Percentiles rank a stretch among this genome's conserved stretches.
Evolutionary conservation across 2,797 vertebrate species (phyloP).

Genomic region (Xenentodon cancila): DNA sequence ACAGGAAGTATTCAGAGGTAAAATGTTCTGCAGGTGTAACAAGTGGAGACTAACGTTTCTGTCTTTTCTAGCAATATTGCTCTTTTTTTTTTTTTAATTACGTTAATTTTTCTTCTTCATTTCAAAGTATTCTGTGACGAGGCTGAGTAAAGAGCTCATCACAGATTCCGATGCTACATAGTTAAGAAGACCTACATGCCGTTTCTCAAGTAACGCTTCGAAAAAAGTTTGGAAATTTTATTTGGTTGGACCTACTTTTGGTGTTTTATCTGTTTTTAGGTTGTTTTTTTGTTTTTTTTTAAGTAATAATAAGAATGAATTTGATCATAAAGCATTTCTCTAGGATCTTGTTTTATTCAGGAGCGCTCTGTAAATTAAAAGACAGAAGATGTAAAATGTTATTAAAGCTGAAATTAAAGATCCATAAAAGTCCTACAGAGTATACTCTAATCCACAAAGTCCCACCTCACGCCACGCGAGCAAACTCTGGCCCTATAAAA

Average conservation of each 20-base stretch:
- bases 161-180: slow-evolving; percentile 32
- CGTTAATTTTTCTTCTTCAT: not conserved
- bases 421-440: slow-evolving; percentile 39
- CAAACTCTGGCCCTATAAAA: slow-evolving; percentile 75
- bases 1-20: not conserved
- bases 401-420: slow-evolving; percentile 28
- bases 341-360: slow-evolving; percentile 16
- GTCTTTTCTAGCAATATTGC: not conserved
- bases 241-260: slow-evolving; percentile 50
- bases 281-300: too few relatives aligned
- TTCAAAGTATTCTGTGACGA: not conserved
- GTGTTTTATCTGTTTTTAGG: slow-evolving; percentile 9
- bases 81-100: too few relatives aligned
- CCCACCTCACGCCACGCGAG: slow-evolving; percentile 26
- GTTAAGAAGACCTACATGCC: slow-evolving; percentile 21
- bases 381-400: slow-evolving; percentile 11
- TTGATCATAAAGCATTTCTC: slow-evolving; percentile 13
- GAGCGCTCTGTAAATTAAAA: not conserved
- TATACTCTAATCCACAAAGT: slow-evolving; percentile 32
- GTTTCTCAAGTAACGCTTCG: slow-evolving; percentile 5
- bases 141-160: not conserved
- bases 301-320: not conserved
- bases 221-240: slow-evolving; percentile 11
- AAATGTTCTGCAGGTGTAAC: not conserved
- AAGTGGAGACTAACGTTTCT: not conserved